Evolutionary conservation across 2,113 vertebrate species (phyloP), one percentile per base, ranked within the genome.

Genomic region (Girardinichthys multiradiatus): DNA sequence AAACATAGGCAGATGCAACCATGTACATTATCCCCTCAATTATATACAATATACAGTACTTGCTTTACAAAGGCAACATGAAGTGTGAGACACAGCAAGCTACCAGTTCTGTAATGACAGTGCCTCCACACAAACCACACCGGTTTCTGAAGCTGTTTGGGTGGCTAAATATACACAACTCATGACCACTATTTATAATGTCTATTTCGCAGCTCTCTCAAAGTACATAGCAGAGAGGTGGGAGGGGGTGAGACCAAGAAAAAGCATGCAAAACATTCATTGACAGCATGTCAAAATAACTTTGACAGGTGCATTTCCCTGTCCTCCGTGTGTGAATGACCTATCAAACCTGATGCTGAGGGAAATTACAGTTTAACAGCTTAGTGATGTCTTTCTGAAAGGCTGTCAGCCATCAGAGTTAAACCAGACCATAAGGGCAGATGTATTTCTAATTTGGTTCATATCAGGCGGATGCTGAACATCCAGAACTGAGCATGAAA

Each of bases 101-200:
- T 60, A 80, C 66, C 57, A 70, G 80, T 68, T 85, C 68, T 79
- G 86, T 84, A 89, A 79, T 79, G 84, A 86, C 81, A 48, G 89
- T 77, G 81, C 77, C 75, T 89, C 48, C 85, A 85, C 86, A 92
- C 86, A 90, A 91, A 92, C 91, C 82, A 77, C 73, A 76, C 86
- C 89, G 84, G 80, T 92, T 92, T 92, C 73, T 86, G 80, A 85
- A 71, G 69, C 88, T 72, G 89, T 92, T 90, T 89, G 86, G 76
- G 87, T 70, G 78, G 90, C 94, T 95, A 95, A 94, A 95, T 95
- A 95, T 95, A 95, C 87, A 92, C 92, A 90, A 91, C 90, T 87
- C 91, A 93, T 93, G 93, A 91, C 87, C 82, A 92, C 94, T 95
- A 95, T 95, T 95, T 95, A 94, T 95, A 94, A 91, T 92, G 92